Evolutionary conservation across 2,888 invertebrate genomes (phyloP), one percentile per base, ranked within the genome.

Genomic region (Nomada lathburiana): DNA sequence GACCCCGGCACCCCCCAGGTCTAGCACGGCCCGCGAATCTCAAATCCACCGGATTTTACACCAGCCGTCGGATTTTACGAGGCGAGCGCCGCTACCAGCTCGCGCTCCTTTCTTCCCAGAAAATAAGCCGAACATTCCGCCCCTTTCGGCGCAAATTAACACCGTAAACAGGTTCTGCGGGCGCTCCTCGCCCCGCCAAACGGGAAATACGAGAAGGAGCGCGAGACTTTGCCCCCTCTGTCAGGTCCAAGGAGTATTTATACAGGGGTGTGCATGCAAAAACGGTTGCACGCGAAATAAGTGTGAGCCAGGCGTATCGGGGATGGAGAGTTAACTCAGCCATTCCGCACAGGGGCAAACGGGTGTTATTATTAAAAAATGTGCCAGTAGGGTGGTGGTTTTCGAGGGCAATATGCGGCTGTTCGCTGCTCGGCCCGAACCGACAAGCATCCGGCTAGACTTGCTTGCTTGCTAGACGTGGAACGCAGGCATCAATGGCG

Each of bases 341-440:
- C 42, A 76, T 65, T 65, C 70, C 42, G 26, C 16, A 71, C 62
- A 79, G 62, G 60, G 23, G 7, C 20, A 7, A 89, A 26, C 20
- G 89, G 85, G 88, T 86, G 89, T 92, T 92, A 92, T 92, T 92
- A 7, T 36, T 36, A 5, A 92, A 92, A 92, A 92, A 91, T 89
- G 88, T 89, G 87, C 84, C 80, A 85, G 88, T 83, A 83, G 88
- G 84, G 68, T 87, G 85, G 85, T 88, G 89, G 89, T 92, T 92
- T 91, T 90, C 85, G 87, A 87, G 89, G 87, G 88, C 90, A 92
- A 91, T 91, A 89, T 88, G 87, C 86, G 82, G 83, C 74, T 88
- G 88, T 89, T 90, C 89, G 86, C 87, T 86, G 82, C 80, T 29
- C 53, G 2, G n/a, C 77, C 82, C 77, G 65, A 81, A 65, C 85